Conservation (phyloP, 2,888 invertebrate species). For the Drosophila helvetica region DNA sequence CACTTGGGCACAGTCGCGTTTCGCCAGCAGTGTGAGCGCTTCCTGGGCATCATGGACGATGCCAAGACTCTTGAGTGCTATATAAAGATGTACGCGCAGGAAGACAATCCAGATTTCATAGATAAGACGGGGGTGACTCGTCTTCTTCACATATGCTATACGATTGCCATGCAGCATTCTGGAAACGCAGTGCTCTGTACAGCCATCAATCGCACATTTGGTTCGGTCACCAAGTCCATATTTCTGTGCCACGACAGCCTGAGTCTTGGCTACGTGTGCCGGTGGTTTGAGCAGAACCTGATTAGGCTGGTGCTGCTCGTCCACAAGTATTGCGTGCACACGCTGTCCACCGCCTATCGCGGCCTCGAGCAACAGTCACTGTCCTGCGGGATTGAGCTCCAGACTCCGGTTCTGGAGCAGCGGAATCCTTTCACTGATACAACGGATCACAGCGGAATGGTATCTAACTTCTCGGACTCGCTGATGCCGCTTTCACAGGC, state of each 20-base stretch:
- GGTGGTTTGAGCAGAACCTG: slow-evolving; percentile 92
- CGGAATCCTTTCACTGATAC: slow-evolving; percentile 83
- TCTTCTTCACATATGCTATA: slow-evolving; percentile 89
- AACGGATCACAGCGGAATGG: slow-evolving; percentile 52
- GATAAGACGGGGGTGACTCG: slow-evolving; percentile 87
- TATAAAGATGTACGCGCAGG: slow-evolving; percentile 87
- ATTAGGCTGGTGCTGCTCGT: slow-evolving; percentile 90
- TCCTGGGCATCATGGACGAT: slow-evolving; percentile 86
- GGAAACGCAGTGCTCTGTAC: slow-evolving; percentile 87
- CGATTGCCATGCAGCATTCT: slow-evolving; percentile 91
- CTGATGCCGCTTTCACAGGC: slow-evolving; percentile 88
- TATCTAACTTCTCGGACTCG: slow-evolving; percentile 61
- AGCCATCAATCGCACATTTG: slow-evolving; percentile 88
- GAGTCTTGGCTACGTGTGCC: slow-evolving; percentile 90
- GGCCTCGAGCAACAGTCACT: slow-evolving; percentile 83
- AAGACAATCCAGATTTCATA: slow-evolving; percentile 86
- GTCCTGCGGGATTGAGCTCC: slow-evolving; percentile 87
- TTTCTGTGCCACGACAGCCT: slow-evolving; percentile 91
- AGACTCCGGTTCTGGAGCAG: slow-evolving; percentile 90
- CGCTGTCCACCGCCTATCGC: slow-evolving; percentile 86
- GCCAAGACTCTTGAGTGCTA: slow-evolving; percentile 87
- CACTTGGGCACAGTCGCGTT: slow-evolving; percentile 88
- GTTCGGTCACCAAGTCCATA: slow-evolving; percentile 90
- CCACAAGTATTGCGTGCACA: slow-evolving; percentile 87
- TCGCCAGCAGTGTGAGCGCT: slow-evolving; percentile 89